These are phyloP conservation scores for Melinaea marsaeus DNA, from an alignment of 2,888 invertebrate species.

Conservation along the genomic window DNA sequence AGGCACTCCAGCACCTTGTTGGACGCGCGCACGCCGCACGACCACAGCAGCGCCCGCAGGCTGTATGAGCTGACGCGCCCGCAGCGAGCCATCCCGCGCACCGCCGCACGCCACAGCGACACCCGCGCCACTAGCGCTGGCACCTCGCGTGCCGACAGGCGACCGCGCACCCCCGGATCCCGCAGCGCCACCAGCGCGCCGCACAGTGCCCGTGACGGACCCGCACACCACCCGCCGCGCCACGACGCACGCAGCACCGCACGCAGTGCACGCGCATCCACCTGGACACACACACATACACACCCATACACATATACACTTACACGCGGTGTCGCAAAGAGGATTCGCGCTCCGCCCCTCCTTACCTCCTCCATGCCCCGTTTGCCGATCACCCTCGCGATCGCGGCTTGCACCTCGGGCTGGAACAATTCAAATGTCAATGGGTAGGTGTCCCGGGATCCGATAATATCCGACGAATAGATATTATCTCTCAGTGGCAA, in stretches of 20 bases:
- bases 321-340: too few species aligned
- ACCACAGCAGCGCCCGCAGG: conserved; percentile 81
- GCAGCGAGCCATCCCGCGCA: conserved; percentile 27
- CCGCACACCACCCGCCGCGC: conserved; percentile 71
- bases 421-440: conserved; percentile 11
- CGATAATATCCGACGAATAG: too few species aligned
- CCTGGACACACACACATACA: conserved; percentile 41
- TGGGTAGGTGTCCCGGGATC: too few species aligned
- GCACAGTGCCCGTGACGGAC: conserved; percentile 79
- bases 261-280: conserved; percentile 37
- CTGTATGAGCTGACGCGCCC: conserved; percentile 64
- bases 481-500: too few species aligned
- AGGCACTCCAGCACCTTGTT: conserved; percentile 86
- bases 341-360: conserved; percentile 32
- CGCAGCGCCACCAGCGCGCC: conserved; percentile 83
- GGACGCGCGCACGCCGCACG: conserved; percentile 80
- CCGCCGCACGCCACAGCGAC: conserved; percentile 63
- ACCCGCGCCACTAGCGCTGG: conserved; percentile 80
- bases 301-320: conserved; percentile 40
- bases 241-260: conserved; percentile 61
- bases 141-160: conserved; percentile 78
- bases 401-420: conserved; percentile 30
- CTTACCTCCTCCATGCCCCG: conserved; percentile 40
- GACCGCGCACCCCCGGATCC: conserved; percentile 81
- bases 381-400: conserved; percentile 34